Percentiles rank a stretch among this genome's conserved stretches.
Evolutionary conservation across 2,797 vertebrate genomes (phyloP).

Genomic region (Acrossocheilus fasciatus): DNA sequence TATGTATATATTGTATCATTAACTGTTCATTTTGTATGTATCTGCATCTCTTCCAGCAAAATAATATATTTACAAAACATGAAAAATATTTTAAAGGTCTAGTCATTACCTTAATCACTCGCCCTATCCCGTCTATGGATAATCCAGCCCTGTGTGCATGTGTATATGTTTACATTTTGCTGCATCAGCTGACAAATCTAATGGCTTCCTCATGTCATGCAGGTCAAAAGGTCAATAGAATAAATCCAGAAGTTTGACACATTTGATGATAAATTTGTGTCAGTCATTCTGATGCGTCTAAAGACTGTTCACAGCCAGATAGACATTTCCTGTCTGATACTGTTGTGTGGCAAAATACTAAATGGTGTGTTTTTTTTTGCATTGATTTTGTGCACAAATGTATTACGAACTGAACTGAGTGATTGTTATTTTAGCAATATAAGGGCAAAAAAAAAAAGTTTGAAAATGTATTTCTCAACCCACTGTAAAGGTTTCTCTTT

Average conservation of each 20-base stretch:
- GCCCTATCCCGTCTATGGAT: no score
- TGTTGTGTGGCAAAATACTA: neutral
- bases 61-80: no score
- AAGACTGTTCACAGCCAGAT: neutral
- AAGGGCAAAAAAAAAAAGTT: no score
- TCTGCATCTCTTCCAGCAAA: no score
- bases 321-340: neutral
- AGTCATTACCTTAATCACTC: no score
- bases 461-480: neutral
- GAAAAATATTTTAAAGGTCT: no score
- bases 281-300: neutral
- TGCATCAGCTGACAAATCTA: conserved; percentile 9
- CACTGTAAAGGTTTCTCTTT: neutral
- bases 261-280: neutral
- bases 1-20: no score
- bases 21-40: no score
- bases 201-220: conserved; percentile 17
- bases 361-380: neutral
- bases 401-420: neutral
- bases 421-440: neutral
- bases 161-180: neutral
- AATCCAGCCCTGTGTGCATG: no score
- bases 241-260: conserved; percentile 7
- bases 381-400: neutral
- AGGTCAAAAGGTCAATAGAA: conserved; percentile 29